Percentiles rank a stretch among this genome's conserved stretches.
Evolutionary conservation across 2,113 vertebrate species (phyloP).

Genomic region (Pardalotus punctatus): DNA sequence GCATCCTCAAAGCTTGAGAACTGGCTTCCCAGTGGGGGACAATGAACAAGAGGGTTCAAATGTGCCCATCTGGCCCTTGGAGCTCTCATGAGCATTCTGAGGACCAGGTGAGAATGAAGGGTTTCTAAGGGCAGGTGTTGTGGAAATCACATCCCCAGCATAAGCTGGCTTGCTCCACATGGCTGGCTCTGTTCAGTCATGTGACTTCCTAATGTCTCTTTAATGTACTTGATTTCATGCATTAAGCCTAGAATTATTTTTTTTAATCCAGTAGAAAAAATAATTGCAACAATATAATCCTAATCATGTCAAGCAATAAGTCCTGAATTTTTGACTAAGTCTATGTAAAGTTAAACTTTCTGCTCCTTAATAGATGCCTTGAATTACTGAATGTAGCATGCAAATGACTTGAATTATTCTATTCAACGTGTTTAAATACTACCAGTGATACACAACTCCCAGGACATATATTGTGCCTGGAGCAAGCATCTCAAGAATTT

Average conservation of each 20-base stretch:
- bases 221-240: neutral
- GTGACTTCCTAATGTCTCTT: neutral
- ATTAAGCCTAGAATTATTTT: neutral
- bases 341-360: neutral
- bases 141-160: neutral
- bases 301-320: neutral
- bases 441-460: neutral
- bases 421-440: neutral
- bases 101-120: neutral
- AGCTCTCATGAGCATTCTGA: neutral
- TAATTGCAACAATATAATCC: neutral
- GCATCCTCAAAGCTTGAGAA: neutral
- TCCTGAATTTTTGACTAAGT: neutral
- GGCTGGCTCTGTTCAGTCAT: neutral
- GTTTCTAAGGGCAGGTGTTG: neutral
- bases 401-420: neutral
- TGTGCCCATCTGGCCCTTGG: neutral
- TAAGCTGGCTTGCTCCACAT: neutral
- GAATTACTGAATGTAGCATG: neutral
- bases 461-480: neutral
- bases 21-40: neutral
- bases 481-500: neutral
- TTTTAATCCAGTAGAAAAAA: neutral
- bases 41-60: neutral
- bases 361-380: neutral